Percentiles rank a stretch among this genome's conserved stretches.
Conservation (phyloP, 2,113 vertebrate genomes). For the Lathamus discolor region DNA sequence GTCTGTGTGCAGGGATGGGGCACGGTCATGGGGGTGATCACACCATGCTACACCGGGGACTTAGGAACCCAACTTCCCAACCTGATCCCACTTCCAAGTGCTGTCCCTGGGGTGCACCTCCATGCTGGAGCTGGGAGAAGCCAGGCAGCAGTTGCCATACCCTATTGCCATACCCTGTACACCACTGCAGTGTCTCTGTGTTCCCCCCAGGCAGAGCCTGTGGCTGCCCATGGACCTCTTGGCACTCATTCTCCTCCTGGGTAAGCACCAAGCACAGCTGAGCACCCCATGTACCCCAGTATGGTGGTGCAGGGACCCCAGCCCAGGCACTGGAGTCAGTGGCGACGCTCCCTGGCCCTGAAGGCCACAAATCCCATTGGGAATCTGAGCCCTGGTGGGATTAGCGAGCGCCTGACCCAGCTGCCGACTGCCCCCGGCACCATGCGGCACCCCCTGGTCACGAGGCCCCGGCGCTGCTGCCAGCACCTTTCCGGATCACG, state of each 20-base stretch:
- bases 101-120: not conserved
- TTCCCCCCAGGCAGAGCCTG: not conserved
- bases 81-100: accelerated
- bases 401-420: conserved; percentile 45
- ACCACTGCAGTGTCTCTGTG: not conserved
- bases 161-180: accelerated
- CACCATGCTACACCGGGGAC: accelerated
- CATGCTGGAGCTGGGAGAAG: not conserved
- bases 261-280: not conserved
- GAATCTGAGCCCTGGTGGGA: not conserved
- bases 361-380: not conserved
- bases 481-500: conserved; percentile 33
- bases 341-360: not conserved
- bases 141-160: accelerated
- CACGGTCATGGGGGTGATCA: accelerated
- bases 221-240: conserved; percentile 24
- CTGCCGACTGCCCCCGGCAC: not conserved
- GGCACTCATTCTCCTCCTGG: not conserved
- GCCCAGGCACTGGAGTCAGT: not conserved
- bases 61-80: not conserved
- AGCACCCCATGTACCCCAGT: not conserved
- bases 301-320: not conserved
- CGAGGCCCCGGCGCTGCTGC: not conserved
- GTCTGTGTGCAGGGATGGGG: not conserved
- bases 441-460: not conserved